These are phyloP conservation scores for Squalus acanthias DNA, from an alignment of 2,797 vertebrate species.

Conservation along the genomic window DNA sequence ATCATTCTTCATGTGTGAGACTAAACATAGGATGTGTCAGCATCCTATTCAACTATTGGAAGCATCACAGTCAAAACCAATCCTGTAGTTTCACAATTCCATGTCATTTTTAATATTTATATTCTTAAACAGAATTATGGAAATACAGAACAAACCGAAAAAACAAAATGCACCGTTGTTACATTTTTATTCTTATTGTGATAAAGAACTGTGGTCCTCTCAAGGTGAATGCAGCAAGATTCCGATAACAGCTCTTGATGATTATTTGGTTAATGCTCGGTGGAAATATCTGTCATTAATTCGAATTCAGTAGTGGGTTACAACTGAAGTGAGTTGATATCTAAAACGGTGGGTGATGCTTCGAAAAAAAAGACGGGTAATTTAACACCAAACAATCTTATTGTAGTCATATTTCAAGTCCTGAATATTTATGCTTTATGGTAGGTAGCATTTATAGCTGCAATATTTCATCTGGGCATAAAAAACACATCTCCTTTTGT, in stretches of 20 bases:
- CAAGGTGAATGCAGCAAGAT: background rate
- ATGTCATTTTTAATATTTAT: background rate
- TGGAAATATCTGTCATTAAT: background rate
- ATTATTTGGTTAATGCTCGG: background rate
- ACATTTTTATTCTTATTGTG: background rate
- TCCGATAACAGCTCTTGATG: background rate
- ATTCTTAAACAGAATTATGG: background rate
- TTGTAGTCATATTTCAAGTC: constrained; percentile 25
- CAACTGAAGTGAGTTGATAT: background rate
- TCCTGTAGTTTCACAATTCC: background rate
- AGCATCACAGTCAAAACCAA: background rate
- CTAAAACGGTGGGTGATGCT: background rate
- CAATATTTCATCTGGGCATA: background rate
- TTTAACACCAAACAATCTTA: constrained; percentile 9
- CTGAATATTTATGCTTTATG: constrained; percentile 14
- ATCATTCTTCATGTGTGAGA: background rate
- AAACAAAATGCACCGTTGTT: background rate
- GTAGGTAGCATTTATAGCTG: background rate
- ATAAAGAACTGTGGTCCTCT: background rate
- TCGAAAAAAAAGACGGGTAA: background rate
- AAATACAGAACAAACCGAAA: background rate
- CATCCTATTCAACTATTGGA: background rate
- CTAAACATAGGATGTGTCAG: background rate
- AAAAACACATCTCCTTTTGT: background rate
- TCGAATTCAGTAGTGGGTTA: background rate